Percentiles rank a stretch among this genome's conserved stretches.
phyloP scores from a whole-genome alignment of 2,797 vertebrate genomes.

The Spinus olivaceus region DNA sequence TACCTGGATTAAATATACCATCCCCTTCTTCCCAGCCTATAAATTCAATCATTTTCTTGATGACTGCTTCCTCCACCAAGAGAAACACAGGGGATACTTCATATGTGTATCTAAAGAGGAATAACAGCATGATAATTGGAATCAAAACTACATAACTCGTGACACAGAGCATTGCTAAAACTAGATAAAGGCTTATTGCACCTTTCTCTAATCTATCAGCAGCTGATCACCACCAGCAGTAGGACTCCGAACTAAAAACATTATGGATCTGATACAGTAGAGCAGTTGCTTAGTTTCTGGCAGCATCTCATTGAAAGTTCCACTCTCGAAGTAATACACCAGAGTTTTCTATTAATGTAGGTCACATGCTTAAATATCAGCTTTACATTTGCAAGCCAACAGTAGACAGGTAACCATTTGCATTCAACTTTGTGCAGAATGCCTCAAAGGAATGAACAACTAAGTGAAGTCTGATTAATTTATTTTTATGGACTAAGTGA shows the following conservation, averaged over 20 bases:
- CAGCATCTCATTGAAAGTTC: neutral
- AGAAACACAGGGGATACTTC: conserved; percentile 88
- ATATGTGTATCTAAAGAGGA: conserved; percentile 82
- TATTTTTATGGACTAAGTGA: neutral
- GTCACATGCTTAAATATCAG: neutral
- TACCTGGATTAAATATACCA: conserved; percentile 87
- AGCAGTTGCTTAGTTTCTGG: neutral
- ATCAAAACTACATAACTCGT: neutral
- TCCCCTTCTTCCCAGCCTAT: conserved; percentile 86
- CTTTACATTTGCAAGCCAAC: neutral
- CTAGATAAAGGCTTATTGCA: neutral
- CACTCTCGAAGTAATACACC: neutral
- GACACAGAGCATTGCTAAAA: neutral
- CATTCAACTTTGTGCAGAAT: neutral
- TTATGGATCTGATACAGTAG: neutral
- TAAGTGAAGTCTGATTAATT: neutral
- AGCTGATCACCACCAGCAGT: neutral
- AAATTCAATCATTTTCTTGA: conserved; percentile 86
- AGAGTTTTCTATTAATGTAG: neutral
- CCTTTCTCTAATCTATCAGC: neutral
- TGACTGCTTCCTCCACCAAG: conserved; percentile 82
- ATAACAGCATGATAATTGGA: neutral
- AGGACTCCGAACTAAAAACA: neutral
- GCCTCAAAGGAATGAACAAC: neutral
- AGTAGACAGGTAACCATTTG: neutral